phyloP scores from a whole-genome alignment of 2,888 invertebrate species.

The Eupithecia exiguata region DNA sequence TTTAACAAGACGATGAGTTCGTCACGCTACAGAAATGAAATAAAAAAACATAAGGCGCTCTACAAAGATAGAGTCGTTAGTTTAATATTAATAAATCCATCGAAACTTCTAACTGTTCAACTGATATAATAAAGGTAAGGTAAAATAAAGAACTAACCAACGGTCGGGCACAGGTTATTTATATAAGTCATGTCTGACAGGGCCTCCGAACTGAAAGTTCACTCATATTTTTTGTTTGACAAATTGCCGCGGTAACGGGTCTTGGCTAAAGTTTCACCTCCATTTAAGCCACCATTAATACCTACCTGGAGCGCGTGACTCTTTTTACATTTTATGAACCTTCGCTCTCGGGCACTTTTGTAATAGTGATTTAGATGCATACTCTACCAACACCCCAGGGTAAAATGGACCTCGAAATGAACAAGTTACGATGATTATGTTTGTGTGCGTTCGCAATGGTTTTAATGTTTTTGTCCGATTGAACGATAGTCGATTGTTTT shows the following conservation, averaged over 20 bases:
- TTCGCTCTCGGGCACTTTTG: conserved; percentile 40
- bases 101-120: conserved; percentile 48
- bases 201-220: conserved; percentile 74
- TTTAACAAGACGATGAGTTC: background rate
- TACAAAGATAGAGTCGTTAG: background rate
- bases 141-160: conserved; percentile 61
- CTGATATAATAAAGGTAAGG: conserved; percentile 56
- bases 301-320: conserved; percentile 63
- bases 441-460: background rate
- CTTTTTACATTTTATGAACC: conserved; percentile 61
- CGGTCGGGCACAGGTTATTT: conserved; percentile 67
- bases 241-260: conserved; percentile 79
- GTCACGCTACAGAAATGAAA: background rate
- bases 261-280: conserved; percentile 79
- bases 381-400: conserved; percentile 3
- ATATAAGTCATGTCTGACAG: conserved; percentile 77
- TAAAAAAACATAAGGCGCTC: background rate
- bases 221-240: conserved; percentile 81
- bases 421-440: conserved; percentile 1
- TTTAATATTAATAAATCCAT: conserved; percentile 14
- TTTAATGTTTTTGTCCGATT: background rate
- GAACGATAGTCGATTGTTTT: conserved; percentile 6
- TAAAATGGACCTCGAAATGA: background rate
- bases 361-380: conserved; percentile 31
- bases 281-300: conserved; percentile 76